Evolutionary conservation across 2,797 vertebrate species (phyloP).

Genomic region (Nothura maculosa): DNA sequence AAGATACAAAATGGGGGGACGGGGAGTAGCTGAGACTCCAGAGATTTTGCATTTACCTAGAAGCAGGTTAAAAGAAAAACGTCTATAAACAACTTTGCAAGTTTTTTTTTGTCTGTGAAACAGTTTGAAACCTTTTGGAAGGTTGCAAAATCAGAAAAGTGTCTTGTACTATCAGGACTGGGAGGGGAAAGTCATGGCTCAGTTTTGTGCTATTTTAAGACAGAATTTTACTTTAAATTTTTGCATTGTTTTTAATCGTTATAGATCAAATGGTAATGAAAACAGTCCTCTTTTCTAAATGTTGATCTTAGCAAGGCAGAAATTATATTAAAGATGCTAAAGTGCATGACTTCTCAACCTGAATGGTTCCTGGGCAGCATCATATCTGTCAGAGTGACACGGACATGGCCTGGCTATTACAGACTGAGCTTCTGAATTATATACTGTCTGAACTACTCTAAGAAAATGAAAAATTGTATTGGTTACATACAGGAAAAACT

Average conservation of each 20-base stretch:
- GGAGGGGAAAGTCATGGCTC: fast-evolving
- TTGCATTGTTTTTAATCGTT: not conserved
- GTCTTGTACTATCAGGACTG: not conserved
- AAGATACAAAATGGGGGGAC: no score
- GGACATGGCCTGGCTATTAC: not conserved
- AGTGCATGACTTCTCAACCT: not conserved
- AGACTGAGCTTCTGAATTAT: not conserved
- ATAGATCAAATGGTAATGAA: not conserved
- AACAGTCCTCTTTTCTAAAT: not conserved
- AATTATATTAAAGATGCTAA: not conserved
- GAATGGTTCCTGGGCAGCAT: not conserved
- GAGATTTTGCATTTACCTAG: not conserved
- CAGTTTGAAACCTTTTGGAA: not conserved
- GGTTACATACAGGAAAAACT: not conserved
- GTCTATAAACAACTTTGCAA: not conserved
- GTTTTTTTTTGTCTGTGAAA: not conserved
- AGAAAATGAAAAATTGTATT: not conserved
- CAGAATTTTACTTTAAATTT: not conserved
- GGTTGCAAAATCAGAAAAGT: not conserved
- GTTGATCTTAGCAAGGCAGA: not conserved
- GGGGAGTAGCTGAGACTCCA: no score
- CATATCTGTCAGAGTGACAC: not conserved
- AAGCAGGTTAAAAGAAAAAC: not conserved
- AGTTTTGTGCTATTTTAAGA: not conserved
- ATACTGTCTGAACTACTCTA: not conserved